Conservation (phyloP, 2,888 invertebrate genomes). For the Mythimna impura region DNA sequence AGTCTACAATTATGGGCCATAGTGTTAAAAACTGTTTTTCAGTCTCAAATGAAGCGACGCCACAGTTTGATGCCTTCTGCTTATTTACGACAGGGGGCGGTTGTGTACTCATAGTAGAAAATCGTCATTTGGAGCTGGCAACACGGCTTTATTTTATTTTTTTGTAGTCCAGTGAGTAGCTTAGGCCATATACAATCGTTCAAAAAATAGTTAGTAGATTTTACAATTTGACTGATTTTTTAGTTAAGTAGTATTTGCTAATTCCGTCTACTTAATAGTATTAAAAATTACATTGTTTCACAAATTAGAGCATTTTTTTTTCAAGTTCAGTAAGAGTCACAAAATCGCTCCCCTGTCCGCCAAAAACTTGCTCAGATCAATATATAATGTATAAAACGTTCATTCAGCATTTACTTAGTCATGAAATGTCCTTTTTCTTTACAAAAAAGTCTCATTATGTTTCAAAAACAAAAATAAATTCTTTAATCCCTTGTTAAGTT, state of each 20-base stretch:
- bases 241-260: slow-evolving; percentile 44
- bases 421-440: background rate
- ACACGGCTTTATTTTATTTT: slow-evolving; percentile 16
- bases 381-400: background rate
- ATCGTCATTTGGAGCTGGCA: slow-evolving; percentile 36
- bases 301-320: slow-evolving; percentile 16
- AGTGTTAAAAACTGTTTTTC: slow-evolving; percentile 31
- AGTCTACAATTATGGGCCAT: slow-evolving; percentile 9
- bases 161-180: slow-evolving; percentile 5
- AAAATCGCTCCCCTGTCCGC: slow-evolving; percentile 63
- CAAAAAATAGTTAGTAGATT: slow-evolving; percentile 53
- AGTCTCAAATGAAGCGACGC: slow-evolving; percentile 61
- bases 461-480: background rate
- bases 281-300: slow-evolving; percentile 21
- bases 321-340: slow-evolving; percentile 35
- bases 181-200: slow-evolving; percentile 19
- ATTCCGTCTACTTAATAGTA: slow-evolving; percentile 50
- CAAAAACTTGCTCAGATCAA: slow-evolving; percentile 52
- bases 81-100: slow-evolving; percentile 54
- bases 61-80: slow-evolving; percentile 75
- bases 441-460: background rate
- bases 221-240: slow-evolving; percentile 50
- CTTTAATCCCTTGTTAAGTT: background rate
- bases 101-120: slow-evolving; percentile 54
- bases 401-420: background rate